A percentile compares a stretch with the other conserved stretches of the same genome.
Evolutionary conservation across 1,140 invertebrate genomes (phyloP).

Genomic region (Neodiprion lecontei): DNA sequence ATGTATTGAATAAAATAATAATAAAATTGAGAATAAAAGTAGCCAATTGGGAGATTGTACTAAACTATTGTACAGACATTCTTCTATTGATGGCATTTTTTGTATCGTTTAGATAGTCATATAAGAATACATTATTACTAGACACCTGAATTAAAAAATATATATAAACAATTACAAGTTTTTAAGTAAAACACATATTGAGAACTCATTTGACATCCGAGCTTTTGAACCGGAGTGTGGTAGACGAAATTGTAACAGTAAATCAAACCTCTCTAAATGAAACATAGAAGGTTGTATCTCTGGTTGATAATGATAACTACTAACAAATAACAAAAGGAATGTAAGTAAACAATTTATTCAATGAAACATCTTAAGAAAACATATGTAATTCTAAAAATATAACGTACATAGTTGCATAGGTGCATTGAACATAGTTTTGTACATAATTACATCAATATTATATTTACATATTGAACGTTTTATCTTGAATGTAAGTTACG

Average conservation of each 20-base stretch:
- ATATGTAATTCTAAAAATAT: neutral
- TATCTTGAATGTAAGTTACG: slow-evolving; percentile 31
- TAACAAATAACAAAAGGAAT: neutral
- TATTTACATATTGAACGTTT: slow-evolving; percentile 15
- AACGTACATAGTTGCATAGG: slow-evolving; percentile 29
- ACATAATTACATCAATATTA: slow-evolving; percentile 23
- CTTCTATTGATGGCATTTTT: slow-evolving; percentile 1
- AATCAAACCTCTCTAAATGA: neutral
- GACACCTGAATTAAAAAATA: neutral
- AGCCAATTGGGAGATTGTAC: slow-evolving; percentile 9
- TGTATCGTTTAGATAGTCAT: neutral
- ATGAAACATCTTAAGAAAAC: neutral
- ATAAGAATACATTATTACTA: neutral
- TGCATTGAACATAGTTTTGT: slow-evolving; percentile 40
- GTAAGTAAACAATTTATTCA: slow-evolving; percentile 3
- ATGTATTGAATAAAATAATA: slow-evolving; percentile 12
- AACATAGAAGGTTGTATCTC: neutral
- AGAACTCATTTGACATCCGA: neutral
- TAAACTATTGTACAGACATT: slow-evolving; percentile 9
- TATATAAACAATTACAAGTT: neutral
- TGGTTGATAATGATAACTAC: neutral
- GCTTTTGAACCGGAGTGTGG: neutral
- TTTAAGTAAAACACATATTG: neutral
- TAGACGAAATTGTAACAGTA: neutral
- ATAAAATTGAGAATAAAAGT: neutral